Evolutionary conservation across 64 coral and sea anemone genomes (phyloP).

Genomic region (Hydrozoanthus tunicans): DNA sequence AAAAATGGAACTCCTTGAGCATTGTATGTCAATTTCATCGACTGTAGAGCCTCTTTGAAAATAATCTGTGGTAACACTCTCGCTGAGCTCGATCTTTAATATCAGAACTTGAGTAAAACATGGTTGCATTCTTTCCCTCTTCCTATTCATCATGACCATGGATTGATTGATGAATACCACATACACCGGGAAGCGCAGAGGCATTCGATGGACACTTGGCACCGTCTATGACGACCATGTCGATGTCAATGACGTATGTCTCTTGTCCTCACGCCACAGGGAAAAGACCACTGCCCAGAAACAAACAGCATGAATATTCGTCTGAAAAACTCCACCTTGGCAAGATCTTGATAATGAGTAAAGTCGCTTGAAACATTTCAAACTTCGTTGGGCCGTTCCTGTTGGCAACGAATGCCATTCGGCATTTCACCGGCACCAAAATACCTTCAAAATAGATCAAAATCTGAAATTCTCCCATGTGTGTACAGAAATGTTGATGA

Average conservation of each 20-base stretch:
- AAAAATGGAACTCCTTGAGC: constrained; percentile 6
- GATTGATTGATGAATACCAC: neutral
- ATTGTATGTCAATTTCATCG: neutral
- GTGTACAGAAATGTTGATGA: no score
- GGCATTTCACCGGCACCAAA: no score
- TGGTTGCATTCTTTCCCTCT: neutral
- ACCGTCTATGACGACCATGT: neutral
- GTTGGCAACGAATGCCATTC: no score
- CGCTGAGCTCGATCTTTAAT: neutral
- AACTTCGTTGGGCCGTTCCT: no score
- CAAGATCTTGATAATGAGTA: neutral
- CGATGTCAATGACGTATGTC: neutral
- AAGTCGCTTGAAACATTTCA: no score
- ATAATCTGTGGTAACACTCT: neutral
- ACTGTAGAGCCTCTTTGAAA: neutral
- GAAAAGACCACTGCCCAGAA: neutral
- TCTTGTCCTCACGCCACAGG: neutral
- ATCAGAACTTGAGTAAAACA: neutral
- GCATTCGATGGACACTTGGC: neutral
- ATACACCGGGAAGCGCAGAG: neutral
- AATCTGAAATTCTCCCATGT: no score
- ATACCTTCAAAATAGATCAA: no score
- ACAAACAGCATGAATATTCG: neutral
- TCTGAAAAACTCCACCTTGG: neutral
- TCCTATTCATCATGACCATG: neutral